phyloP scores from a whole-genome alignment of 2,888 invertebrate genomes.

The Amphipyra berbera region DNA sequence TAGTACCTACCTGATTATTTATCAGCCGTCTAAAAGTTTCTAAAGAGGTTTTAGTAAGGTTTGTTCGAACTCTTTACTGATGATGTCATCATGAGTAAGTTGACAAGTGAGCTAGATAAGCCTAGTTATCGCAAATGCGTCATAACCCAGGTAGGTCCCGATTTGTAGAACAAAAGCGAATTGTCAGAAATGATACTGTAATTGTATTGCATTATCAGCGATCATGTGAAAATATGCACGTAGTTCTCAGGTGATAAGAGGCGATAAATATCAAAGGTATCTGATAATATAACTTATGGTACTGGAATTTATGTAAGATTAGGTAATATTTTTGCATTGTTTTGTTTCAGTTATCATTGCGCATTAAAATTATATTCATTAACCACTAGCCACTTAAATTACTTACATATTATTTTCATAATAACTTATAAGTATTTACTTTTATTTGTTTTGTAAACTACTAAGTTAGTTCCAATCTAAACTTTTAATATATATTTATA shows the following conservation, averaged over 20 bases:
- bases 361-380: too few species aligned
- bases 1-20: conserved; percentile 12
- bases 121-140: conserved; percentile 71
- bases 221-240: conserved; percentile 50
- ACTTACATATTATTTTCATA: too few species aligned
- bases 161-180: conserved; percentile 65
- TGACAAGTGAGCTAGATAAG: conserved; percentile 75
- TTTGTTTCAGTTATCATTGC: conserved; percentile 7
- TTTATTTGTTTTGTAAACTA: background rate
- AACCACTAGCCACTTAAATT: too few species aligned
- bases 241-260: conserved; percentile 39
- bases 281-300: conserved; percentile 9
- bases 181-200: conserved; percentile 48
- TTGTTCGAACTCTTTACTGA: conserved; percentile 44
- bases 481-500: conserved; percentile 12
- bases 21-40: conserved; percentile 15
- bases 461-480: conserved; percentile 9
- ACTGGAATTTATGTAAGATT: conserved; percentile 15
- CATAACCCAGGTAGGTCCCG: conserved; percentile 71
- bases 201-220: conserved; percentile 45
- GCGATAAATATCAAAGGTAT: conserved; percentile 32
- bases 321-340: conserved; percentile 14
- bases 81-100: conserved; percentile 78
- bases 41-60: conserved; percentile 34
- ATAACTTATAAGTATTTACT: too few species aligned